Evolutionary conservation across 2,888 invertebrate genomes (phyloP), one percentile per base, ranked within the genome.

Genomic region (Scaptomyza polygonia): DNA sequence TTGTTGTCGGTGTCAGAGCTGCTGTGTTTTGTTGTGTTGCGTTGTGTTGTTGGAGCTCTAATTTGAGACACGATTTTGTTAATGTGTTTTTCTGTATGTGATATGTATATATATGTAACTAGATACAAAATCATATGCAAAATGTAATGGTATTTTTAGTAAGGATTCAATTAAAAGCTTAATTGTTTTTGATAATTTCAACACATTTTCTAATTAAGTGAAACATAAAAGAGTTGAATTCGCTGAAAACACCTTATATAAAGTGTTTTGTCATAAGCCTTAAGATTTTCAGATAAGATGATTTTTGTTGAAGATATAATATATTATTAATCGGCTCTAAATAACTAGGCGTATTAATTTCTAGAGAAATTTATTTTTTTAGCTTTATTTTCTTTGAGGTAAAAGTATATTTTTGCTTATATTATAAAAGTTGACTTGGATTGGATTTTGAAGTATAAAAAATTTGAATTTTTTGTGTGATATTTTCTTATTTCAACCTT

Each of bases 21-120:
- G 53, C 63, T 72, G 68, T 57, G 25, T 71, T 78, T 57, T 73
- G 52, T 42, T 65, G 52, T 8, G 25, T 29, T 29, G 29, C 9
- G 29, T 45, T 61, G 71, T 56, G 67, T 56, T 72, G 77, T 63
- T 73, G 69, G 64, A 53, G 69, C 62, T 79, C 72, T 77, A 80
- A 73, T 85, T 79, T 77, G 86, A 80, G 74, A 70, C 84, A 73
- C 82, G 82, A 79, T 82, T 16, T 77, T 77, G 82, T 80, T 82
- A 86, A 82, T 84, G 78, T 73, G 66, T 70, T 86, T 78, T 75
- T n/a, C 32, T 21, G 5, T 14, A 21, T 48, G n/a, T 3, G 14
- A 3, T 27, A 11, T 48, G 48, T 25, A 2, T 25, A 5, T 25
- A 25, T 25, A 5, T 4, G 4, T 25, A 25, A 25, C 25, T 25